Conservation (phyloP, 2,797 vertebrate genomes). For the Graptemys geographica region DNA sequence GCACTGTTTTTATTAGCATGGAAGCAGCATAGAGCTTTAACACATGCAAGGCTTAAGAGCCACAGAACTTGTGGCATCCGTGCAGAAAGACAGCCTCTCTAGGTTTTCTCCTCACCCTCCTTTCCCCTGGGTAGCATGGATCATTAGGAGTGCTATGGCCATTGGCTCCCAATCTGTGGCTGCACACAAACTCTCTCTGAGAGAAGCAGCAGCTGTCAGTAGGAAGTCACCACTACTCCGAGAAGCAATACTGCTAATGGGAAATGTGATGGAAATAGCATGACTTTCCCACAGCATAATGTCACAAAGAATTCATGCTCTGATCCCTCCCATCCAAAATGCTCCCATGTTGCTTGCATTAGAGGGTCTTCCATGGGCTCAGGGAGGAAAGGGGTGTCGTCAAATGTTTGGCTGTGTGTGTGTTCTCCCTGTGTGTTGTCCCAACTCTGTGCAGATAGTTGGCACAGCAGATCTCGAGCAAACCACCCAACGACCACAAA, state of each 20-base stretch:
- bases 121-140: neutral
- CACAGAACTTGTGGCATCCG: neutral
- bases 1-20: neutral
- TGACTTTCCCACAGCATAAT: conserved; percentile 29
- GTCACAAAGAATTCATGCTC: conserved; percentile 31
- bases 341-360: conserved; percentile 10
- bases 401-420: too few relatives aligned
- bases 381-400: neutral
- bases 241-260: neutral
- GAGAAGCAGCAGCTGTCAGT: conserved; percentile 40
- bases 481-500: too few relatives aligned
- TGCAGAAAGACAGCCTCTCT: neutral
- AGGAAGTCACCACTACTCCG: conserved; percentile 56
- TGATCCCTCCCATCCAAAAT: conserved; percentile 25
- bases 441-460: too few relatives aligned
- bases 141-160: neutral
- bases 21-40: neutral
- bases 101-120: neutral
- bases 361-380: neutral
- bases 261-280: neutral
- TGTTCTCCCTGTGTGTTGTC: too few relatives aligned
- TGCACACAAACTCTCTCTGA: neutral
- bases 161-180: neutral
- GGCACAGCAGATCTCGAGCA: too few relatives aligned
- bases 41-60: neutral